Base-by-base conservation (phyloP, 2,888 invertebrate genomes). In the Dinocampus coccinellae region DNA sequence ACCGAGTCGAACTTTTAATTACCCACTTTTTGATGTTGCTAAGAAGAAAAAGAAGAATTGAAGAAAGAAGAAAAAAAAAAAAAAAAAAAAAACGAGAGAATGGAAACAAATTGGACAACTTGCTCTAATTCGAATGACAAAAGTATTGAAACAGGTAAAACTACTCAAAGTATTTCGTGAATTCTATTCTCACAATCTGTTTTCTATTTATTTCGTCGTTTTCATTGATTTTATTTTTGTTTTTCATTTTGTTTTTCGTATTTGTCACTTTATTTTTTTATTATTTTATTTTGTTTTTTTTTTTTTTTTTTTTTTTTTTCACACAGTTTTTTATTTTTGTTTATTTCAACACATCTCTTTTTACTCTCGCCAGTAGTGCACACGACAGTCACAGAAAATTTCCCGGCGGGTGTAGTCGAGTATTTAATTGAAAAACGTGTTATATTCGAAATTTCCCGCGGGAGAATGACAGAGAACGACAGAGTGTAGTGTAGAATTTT, bases 1-100 rank as follows among this genome's bases (percentile, higher is more conserved):
- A 76, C 70, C 80, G 75, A 73, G 78, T 77, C 78, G 74, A 83
- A 82, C 81, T 83, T 84, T 83, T 82, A 84, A 84, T 83, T 82
- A 81, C 77, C 67, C 72, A 72, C 66, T 78, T 76, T 76, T 79
- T 75, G 16, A 47, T 47, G 47, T 47, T 47, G 47, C 20, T 47
- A 16, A 47, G 47, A n/a, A 39, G 1, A n/a, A n/a, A 13, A 74
- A 77, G 77, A 77, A 70, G 33, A 58, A 47, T 57, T 69, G 33
- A 61, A 36, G 60, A n/a, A n/a, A n/a, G n/a, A n/a, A n/a, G n/a
- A 3, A 26, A 26, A 22, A 55, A 70, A 72, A 4, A 29, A 29
- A 29, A 29, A 29, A 7, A 2, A 29, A 26, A 29, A 55, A 70
- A 70, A 33, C 13, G 57, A 33, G 52, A 52, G 36, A 55, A 62